A percentile compares a stretch with the other conserved stretches of the same genome.
Conservation (phyloP, 2,797 vertebrate genomes). For the Huso huso region DNA sequence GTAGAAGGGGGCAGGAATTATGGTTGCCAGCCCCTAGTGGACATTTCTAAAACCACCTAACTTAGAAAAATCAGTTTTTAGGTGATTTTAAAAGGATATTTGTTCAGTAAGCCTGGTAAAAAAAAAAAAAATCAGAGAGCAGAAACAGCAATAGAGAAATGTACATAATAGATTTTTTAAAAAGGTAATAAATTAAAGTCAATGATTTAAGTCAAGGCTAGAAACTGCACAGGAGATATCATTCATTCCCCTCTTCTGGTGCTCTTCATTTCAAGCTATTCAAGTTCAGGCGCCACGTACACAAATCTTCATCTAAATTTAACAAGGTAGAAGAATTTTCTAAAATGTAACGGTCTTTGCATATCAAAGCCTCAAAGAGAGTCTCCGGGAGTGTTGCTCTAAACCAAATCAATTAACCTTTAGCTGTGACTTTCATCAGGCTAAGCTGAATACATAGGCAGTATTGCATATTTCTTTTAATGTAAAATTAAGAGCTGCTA, state of each 20-base stretch:
- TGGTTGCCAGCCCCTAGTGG: no score
- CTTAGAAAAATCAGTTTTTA: no score
- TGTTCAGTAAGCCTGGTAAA: no score
- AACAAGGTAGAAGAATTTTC: slow-evolving; percentile 12
- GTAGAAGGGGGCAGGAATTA: no score
- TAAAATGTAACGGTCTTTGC: slow-evolving; percentile 11
- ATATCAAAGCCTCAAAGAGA: slow-evolving; percentile 10
- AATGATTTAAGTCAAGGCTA: background rate
- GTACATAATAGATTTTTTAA: no score
- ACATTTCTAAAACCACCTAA: no score
- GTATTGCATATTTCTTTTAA: background rate
- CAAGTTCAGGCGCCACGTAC: slow-evolving; percentile 25
- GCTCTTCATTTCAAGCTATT: slow-evolving; percentile 20
- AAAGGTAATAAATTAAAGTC: no score
- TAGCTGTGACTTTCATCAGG: slow-evolving; percentile 8
- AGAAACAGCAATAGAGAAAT: no score
- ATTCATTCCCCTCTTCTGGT: background rate
- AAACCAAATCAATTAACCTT: slow-evolving; percentile 21
- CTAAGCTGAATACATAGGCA: background rate
- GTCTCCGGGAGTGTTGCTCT: slow-evolving; percentile 10
- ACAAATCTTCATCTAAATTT: slow-evolving; percentile 29
- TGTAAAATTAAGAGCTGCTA: slow-evolving; percentile 3
- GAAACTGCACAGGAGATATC: background rate
- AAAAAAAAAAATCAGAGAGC: no score
- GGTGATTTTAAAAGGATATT: no score